These are phyloP conservation scores for Remorina albescens DNA, from an alignment of 2,797 vertebrate species.

Conservation along the genomic window DNA sequence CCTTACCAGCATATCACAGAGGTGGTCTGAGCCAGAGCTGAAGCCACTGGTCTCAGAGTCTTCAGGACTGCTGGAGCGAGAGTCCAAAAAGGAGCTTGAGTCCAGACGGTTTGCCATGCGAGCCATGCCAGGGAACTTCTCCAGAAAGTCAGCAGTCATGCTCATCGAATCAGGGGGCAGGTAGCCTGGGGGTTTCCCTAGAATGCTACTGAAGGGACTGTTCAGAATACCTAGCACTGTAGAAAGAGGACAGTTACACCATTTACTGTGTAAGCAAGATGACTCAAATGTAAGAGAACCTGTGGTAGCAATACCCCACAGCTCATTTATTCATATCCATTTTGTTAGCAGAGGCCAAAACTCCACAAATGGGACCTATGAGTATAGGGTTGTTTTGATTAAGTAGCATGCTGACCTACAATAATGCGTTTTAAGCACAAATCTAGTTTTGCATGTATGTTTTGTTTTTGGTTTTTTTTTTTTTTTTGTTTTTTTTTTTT, in stretches of 20 bases:
- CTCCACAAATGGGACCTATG: slow-evolving; percentile 23
- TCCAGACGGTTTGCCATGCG: slow-evolving; percentile 90
- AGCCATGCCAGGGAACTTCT: slow-evolving; percentile 90
- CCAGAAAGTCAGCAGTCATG: slow-evolving; percentile 91
- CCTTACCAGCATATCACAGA: slow-evolving; percentile 88
- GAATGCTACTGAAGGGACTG: slow-evolving; percentile 89
- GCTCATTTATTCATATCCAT: neutral
- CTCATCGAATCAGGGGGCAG: slow-evolving; percentile 89
- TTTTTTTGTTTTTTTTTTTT: too few species aligned
- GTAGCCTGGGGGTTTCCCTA: slow-evolving; percentile 89
- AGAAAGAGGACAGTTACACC: slow-evolving; percentile 18
- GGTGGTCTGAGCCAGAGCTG: slow-evolving; percentile 97
- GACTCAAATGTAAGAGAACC: neutral
- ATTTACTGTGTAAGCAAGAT: slow-evolving; percentile 8
- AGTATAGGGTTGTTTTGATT: slow-evolving; percentile 26
- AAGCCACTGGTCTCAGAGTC: slow-evolving; percentile 99
- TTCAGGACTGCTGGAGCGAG: slow-evolving; percentile 96
- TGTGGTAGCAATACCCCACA: neutral
- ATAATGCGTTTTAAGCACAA: too few species aligned
- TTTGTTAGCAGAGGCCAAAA: slow-evolving; percentile 6
- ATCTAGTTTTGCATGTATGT: too few species aligned
- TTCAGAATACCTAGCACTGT: slow-evolving; percentile 92
- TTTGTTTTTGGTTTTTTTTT: too few species aligned
- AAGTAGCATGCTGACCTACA: neutral
- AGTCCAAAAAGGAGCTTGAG: slow-evolving; percentile 92